Base-by-base conservation (phyloP, 1,140 invertebrate genomes). In the Orchesella cincta region DNA sequence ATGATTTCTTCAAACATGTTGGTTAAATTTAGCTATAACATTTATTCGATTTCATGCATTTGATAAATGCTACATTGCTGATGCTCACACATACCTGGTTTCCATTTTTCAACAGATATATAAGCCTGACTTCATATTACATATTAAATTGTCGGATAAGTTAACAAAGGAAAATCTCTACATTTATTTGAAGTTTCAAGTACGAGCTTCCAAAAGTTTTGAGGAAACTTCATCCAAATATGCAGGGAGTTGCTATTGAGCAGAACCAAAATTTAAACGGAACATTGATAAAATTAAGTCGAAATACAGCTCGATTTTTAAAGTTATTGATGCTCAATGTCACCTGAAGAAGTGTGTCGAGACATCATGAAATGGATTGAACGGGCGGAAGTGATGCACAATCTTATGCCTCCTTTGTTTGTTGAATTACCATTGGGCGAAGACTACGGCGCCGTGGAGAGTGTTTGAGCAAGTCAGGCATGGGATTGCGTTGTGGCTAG, bases 171-270 rank as follows among this genome's bases (percentile, higher is more conserved):
- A 67, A 67, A 67, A 67, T 31, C 31, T 67, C 5, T 5, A 33
- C 29, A 67, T 67, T 67, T 67, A 31, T 23, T 14, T 67, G 26
- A 67, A 31, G 62, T 67, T 67, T 31, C 62, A 67, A 67, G 62
- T 67, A 33, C 62, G 62, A 67, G 62, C 62, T 5, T 67, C n/a
- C 62, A 67, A 67, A 67, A n/a, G 62, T 67, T 33, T 29, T 67
- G 29, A 8, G 62, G 3, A 33, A 67, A 29, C 62, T 67, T 12
- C 26, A 33, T 12, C 62, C 62, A 3, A 29, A 67, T 33, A 31
- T 67, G 14, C 26, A 67, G 2, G 62, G 5, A 5, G 62, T 67
- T 14, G 2, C 62, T 8, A 31, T 33, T 18, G 62, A 67, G 29
- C 62, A 67, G 23, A 12, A 26, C 2, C 29, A 67, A 31, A 67